Conservation (phyloP, 2,113 vertebrate genomes). For the Urocitellus parryii region DNA sequence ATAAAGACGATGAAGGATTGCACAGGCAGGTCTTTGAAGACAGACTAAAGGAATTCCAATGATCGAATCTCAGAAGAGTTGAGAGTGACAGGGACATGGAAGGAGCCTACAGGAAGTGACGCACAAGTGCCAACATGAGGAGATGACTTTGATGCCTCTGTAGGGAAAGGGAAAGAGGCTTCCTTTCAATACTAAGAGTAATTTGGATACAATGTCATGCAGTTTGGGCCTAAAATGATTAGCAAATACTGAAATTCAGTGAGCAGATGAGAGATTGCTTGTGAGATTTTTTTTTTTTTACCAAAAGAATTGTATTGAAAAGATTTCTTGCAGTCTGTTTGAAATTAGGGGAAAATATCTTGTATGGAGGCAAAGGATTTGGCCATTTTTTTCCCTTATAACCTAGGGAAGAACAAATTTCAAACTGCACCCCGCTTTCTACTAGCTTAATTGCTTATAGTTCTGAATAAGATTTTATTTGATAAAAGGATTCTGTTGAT, state of each 20-base stretch:
- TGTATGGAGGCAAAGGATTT: not conserved
- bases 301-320: not conserved
- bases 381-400: not conserved
- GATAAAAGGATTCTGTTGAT: not conserved
- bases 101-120: not conserved
- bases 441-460: not conserved
- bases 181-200: not conserved
- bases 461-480: not conserved
- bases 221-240: not conserved
- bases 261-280: not conserved
- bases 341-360: not conserved
- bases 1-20: not conserved
- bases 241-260: not conserved
- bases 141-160: not conserved
- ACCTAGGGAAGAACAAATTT: not conserved
- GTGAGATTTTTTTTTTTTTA: not conserved
- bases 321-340: not conserved
- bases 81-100: not conserved
- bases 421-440: not conserved
- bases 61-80: not conserved
- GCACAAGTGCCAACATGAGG: fast-evolving
- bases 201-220: not conserved
- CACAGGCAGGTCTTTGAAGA: not conserved
- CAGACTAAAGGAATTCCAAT: not conserved
- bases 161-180: not conserved